Base-by-base conservation (phyloP, 1,140 invertebrate genomes). In the Spodoptera frugiperda region DNA sequence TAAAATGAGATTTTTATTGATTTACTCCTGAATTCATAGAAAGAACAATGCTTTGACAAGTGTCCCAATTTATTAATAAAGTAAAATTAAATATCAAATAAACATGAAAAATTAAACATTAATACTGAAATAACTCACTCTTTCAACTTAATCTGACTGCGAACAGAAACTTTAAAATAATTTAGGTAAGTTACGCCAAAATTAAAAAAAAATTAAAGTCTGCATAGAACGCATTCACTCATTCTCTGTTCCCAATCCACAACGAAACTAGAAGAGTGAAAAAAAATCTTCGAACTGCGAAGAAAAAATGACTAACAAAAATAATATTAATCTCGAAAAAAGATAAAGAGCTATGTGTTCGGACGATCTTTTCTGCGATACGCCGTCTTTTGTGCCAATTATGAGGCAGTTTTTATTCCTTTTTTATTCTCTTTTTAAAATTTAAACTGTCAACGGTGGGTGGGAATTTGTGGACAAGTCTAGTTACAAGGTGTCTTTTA, bases 341-440 rank as follows among this genome's bases (percentile, higher is more conserved):
- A 90, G 88, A 93, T 89, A 90, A 89, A 87, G 80, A 82, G 83
- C 83, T 85, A 82, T 86, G 81, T 83, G 84, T 88, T 83, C 81
- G 78, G 82, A 78, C 78, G 83, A 73, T 73, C 55, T 71, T 88
- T 90, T 91, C 83, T 89, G 86, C 88, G 89, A 91, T 93, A 89
- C 82, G 82, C 83, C 78, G 86, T 90, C 91, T 93, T 91, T 91
- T 93, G 90, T 92, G 91, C 91, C 91, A 93, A 93, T 93, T 92
- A 92, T 90, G 79, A 87, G 84, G 82, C 78, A 77, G 77, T 89
- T 88, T 87, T 83, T 76, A 71, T 80, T 79, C 78, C 87, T 86
- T 89, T 87, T 87, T 72, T 48, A 59, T 67, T 73, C 78, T 82
- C 86, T 87, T 84, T 85, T 51, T 79, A 83, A 72, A 76, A 83